Base-by-base conservation (phyloP, 2,888 invertebrate genomes). In the Torymus texanus region DNA sequence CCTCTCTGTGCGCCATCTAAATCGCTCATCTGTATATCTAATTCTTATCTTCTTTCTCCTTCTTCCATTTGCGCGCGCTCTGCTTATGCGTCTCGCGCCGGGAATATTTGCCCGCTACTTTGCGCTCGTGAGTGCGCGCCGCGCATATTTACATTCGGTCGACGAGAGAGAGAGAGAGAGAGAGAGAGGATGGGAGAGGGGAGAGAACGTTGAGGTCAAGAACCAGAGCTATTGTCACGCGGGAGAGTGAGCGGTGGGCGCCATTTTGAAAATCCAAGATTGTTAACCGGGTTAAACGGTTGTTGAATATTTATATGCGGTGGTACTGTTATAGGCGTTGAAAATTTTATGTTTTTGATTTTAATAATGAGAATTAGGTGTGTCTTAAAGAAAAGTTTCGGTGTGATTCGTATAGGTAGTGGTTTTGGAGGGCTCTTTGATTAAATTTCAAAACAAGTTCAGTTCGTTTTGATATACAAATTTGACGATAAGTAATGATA, bases 101-200 rank as follows among this genome's bases (percentile, higher is more conserved):
- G 16, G 58, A 78, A 78, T 81, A 70, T 81, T 77, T 78, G 61
- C 78, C 21, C 67, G 56, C 59, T 66, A 61, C 66, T 78, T 78
- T 3, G 29, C 5, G 5, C 29, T 29, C 29, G 29, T 5, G 29
- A 29, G 29, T 5, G 61, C 71, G 71, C 13, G 63, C 12, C 50
- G 61, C 67, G 75, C 65, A 65, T 78, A 62, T 81, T 75, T 74
- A 80, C 71, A 61, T 66, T 73, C 70, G 61, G 21, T 55, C 67
- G 62, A 59, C 62, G 11, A 29, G 29, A 2, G 29, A 29, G 53
- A 18, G 65, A 18, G 29, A 50, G 59, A 41, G 41, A 29, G 41
- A 56, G 13, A 68, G 62, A 29, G 14, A 8, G n/a, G 16, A 16
- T 3, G 50, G 18, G 16, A 13, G 50, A 16, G 18, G 50, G 53